Base-by-base conservation (phyloP, 2,113 vertebrate genomes). In the Ophthalmolycus amberensis region DNA sequence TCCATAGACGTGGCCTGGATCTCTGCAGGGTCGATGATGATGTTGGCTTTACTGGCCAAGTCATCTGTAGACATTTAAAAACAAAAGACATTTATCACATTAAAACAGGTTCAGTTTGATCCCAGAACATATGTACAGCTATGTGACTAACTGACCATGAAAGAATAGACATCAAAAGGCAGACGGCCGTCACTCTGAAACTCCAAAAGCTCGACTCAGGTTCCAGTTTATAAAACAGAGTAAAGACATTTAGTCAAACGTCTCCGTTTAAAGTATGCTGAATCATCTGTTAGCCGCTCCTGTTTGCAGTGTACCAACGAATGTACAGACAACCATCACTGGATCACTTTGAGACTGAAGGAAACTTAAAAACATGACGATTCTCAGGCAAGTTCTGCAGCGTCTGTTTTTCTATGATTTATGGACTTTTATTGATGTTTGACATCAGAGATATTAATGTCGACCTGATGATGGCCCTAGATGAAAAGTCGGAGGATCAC, bases 1-100 rank as follows among this genome's bases (percentile, higher is more conserved):
- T 99, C 98, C 98, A 99, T 99, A 1, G 97, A 98, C 22, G 96
- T 85, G 1, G 96, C 91, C 91, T 97, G 97, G 78, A 99, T 96
- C 94, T 99, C 98, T 0, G 97, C 93, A 0, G 98, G 98, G 84
- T 99, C 98, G 0, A 99, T 98, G 77, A 99, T 89, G 65, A 99
- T 97, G 81, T 99, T 99, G 82, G 98, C 97, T 93, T 97, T 98
- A 56, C 95, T 92, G 37, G 98, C 97, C 85, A 99, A 90, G 79
- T 99, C 98, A 85, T 99, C 98, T 99, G 92, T 75, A 27, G 70
- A 80, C 83, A 29, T 0, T 34, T 29, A 29, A 29, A 3, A 1
- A 3, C 46, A 0, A 20, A 4, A 18, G 14, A 60, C 27, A 34
- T 8, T 32, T 1, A 34, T 3, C 16, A 20, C 29, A 16, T 34